These are phyloP conservation scores for Iguana delicatissima DNA, from an alignment of 2,797 vertebrate species.

Conservation along the genomic window DNA sequence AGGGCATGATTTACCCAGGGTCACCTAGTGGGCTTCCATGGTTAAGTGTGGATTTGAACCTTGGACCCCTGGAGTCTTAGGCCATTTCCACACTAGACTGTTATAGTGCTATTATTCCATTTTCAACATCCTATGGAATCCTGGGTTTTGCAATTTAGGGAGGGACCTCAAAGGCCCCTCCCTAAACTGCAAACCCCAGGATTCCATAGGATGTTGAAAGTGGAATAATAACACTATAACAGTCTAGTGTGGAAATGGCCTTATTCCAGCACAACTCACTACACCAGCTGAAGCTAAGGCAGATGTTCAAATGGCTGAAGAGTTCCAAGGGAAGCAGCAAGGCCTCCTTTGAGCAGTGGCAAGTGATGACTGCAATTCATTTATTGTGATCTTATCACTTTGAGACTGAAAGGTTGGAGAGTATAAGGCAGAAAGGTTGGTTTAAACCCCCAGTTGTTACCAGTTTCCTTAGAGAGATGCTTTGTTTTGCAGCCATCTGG, in stretches of 20 bases:
- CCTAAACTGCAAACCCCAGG: neutral
- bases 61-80: no score
- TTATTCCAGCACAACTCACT: no score
- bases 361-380: neutral
- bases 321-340: neutral
- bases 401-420: neutral
- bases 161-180: neutral
- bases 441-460: neutral
- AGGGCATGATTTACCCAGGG: no score
- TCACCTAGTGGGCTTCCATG: no score
- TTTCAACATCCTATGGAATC: neutral
- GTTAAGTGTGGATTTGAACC: no score
- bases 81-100: no score
- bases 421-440: neutral
- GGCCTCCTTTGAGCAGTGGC: neutral
- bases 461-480: neutral
- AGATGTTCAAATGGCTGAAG: neutral
- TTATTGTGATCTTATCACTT: neutral
- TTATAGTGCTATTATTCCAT: no score
- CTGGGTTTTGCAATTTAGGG: neutral
- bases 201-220: no score
- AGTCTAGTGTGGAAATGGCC: no score
- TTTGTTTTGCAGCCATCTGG: slow-evolving; percentile 2
- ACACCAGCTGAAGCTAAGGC: no score
- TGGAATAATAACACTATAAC: no score